Base-by-base conservation (phyloP, 2,797 vertebrate species). In the Nothura maculosa region DNA sequence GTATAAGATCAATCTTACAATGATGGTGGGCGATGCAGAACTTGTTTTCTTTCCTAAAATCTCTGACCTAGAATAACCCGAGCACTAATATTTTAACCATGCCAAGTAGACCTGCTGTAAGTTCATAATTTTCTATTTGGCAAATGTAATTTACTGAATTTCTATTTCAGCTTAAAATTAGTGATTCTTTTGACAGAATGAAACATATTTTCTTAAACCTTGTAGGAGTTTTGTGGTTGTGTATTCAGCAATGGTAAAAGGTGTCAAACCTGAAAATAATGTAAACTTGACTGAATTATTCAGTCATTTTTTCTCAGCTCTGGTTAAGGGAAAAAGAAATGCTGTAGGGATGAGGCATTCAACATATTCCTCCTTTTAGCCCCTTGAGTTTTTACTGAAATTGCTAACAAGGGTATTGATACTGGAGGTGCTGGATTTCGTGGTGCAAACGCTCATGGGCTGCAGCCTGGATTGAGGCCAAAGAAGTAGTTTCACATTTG, bases 381-480 rank as follows among this genome's bases (percentile, higher is more conserved):
- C 70, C 47, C 73, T 76, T 64, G 48, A 55, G 7, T 36, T 83
- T 90, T 64, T 69, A 63, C 55, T 79, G 50, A 19, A 64, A 70
- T 62, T 77, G 73, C 61, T 69, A 92, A 69, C 52, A 72, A 32
- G 73, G 76, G 9, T 45, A 20, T 78, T 85, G 87, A 2, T 76
- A 36, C 10, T 79, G 74, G 74, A 91, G 70, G 52, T 86, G 85
- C 63, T 81, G 82, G 74, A 63, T 86, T 91, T 93, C 69, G 47
- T 79, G 66, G 77, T 76, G 85, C 62, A 73, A 92, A 38, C 47
- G 54, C 81, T 67, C 70, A 69, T 1, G 60, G 91, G 89, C 92
- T 93, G 94, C 67, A 91, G 62, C 70, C 82, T 91, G 91, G 89
- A 81, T 18, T 0, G 5, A 86, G 55, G 91, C 89, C 87, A 92